Evolutionary conservation across 2,888 invertebrate genomes (phyloP).

Genomic region (Drepanosiphum platanoidis): DNA sequence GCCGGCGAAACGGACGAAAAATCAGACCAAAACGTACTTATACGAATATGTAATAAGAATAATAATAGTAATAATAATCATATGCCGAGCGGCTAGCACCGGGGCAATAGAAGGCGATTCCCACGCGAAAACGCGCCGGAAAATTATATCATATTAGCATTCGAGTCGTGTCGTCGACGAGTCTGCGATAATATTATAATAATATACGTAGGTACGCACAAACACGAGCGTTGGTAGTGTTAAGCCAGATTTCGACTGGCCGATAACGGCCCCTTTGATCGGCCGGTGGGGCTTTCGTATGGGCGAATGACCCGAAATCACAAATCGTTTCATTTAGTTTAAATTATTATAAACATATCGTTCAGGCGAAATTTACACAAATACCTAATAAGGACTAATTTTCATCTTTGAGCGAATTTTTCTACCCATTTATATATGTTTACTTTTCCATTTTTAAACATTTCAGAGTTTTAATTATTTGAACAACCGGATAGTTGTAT

Average conservation of each 20-base stretch:
- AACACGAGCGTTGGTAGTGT: background rate
- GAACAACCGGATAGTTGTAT: no score
- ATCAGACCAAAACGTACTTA: background rate
- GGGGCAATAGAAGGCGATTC: slow-evolving; percentile 5
- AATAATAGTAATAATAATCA: background rate
- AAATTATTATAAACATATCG: no score
- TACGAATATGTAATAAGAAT: background rate
- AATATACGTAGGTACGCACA: background rate
- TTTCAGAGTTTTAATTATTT: no score
- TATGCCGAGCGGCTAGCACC: background rate
- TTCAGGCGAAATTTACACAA: no score
- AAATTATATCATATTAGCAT: slow-evolving; percentile 29
- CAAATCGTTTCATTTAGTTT: no score
- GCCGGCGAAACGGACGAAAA: background rate
- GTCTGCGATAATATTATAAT: background rate
- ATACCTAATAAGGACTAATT: no score
- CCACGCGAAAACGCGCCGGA: slow-evolving; percentile 11
- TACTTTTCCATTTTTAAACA: no score
- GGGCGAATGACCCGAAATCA: no score
- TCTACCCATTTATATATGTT: no score
- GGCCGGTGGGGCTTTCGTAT: no score
- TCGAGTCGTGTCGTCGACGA: slow-evolving; percentile 12
- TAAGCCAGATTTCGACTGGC: background rate
- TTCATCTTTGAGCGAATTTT: no score
- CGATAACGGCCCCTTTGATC: background rate